Conservation (phyloP, 2,888 invertebrate genomes). For the Ashinkailepas kermadecensis region DNA sequence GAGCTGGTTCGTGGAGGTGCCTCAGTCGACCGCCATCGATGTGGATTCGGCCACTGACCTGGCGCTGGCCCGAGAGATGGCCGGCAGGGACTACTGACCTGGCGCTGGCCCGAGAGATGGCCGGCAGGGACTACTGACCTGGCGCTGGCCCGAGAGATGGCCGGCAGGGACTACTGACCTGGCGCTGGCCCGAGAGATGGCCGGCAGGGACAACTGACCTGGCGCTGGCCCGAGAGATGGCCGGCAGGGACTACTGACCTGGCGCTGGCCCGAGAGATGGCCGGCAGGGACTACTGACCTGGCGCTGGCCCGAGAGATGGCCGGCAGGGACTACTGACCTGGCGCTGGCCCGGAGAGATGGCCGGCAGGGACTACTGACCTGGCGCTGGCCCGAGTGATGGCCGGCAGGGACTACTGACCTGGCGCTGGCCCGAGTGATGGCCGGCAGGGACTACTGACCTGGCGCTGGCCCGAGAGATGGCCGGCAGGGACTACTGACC, state of each 20-base stretch:
- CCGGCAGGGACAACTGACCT: background rate
- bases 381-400: background rate
- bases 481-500: background rate
- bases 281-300: background rate
- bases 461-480: background rate
- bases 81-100: background rate
- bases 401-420: background rate
- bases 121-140: background rate
- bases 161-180: background rate
- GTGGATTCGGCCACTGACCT: background rate
- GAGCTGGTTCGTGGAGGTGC: background rate
- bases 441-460: background rate
- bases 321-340: background rate
- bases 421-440: background rate
- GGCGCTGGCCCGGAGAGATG: background rate
- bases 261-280: background rate
- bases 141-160: background rate
- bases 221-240: background rate
- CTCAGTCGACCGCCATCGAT: background rate
- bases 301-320: background rate
- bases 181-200: background rate
- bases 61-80: background rate
- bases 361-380: background rate
- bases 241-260: background rate
- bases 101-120: background rate